Base-by-base conservation (phyloP, 2,797 vertebrate genomes). In the Uromys caudimaculatus region DNA sequence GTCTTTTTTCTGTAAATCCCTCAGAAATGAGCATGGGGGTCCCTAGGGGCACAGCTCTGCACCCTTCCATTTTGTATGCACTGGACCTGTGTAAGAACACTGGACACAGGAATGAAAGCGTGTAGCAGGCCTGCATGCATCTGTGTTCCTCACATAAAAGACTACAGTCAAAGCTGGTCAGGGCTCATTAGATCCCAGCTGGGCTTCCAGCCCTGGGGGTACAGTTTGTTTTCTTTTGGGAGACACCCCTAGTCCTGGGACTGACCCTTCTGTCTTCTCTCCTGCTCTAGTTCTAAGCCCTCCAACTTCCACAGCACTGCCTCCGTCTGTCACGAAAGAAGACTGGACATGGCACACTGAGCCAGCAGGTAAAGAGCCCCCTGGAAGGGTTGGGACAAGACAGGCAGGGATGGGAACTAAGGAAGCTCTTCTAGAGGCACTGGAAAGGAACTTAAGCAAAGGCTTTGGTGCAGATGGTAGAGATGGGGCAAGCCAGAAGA, bases 301-400 rank as follows among this genome's bases (percentile, higher is more conserved):
- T 0, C 97, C 98, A 8, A 98, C 98, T 38, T 84, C 97, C 92
- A 97, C 97, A 0, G 97, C 97, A 4, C 97, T 97, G 91, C 98
- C 97, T 78, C 97, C 97, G 38, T 98, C 82, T 0, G 69, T 88
- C 83, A 94, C 96, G 41, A 78, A 87, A 93, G 95, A 73, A 83
- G 97, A 97, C 0, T 95, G 98, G 90, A 97, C 98, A 81, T 97
- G 97, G 0, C 94, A 97, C 92, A 98, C 98, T 0, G 98, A 98
- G 90, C 97, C 97, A 0, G 98, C 98, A 96, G 98, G 98, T 99
- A 97, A 97, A 89, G 67, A 93, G 69, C 67, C 58, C 52, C 12
- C 35, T 29, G n/a, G 69, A 67, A 73, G 67, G 6, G 38, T 35
- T 76, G 50, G 16, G 50, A 41, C 2, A 9, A 32, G 71, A 60